These are phyloP conservation scores for Camponotus vicinus DNA, from an alignment of 1,140 invertebrate species.

Conservation along the genomic window DNA sequence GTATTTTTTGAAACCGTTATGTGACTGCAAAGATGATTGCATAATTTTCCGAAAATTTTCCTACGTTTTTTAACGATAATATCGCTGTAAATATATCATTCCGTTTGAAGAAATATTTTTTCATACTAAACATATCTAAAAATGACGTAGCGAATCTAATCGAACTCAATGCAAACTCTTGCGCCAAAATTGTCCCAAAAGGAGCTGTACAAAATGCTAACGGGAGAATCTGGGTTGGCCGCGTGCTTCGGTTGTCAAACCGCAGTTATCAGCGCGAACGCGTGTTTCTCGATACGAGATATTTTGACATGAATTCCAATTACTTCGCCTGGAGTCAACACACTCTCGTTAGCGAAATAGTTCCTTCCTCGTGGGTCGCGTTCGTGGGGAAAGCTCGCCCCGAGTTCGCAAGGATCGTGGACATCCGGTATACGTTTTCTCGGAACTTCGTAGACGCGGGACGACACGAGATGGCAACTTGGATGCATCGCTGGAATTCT, in stretches of 20 bases:
- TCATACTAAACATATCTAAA: not conserved
- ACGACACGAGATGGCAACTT: not conserved
- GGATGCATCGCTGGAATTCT: slow-evolving; percentile 60
- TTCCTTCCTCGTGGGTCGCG: slow-evolving; percentile 30
- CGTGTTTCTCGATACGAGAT: not conserved
- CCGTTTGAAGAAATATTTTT: not conserved
- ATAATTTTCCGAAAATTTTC: slow-evolving; percentile 7
- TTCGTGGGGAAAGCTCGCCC: slow-evolving; percentile 12
- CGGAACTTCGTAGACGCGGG: slow-evolving; percentile 42
- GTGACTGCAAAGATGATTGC: not conserved
- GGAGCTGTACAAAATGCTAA: not conserved
- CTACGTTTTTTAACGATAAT: not conserved
- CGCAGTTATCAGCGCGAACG: slow-evolving; percentile 23
- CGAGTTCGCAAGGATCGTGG: slow-evolving; percentile 38
- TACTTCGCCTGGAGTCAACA: slow-evolving; percentile 22
- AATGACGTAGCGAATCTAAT: too few species aligned
- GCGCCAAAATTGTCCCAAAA: not conserved
- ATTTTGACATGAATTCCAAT: slow-evolving; percentile 46
- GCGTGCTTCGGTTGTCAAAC: slow-evolving; percentile 24
- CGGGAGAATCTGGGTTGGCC: not conserved
- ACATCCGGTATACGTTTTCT: slow-evolving; percentile 33
- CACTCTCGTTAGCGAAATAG: slow-evolving; percentile 50
- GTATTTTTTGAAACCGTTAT: not conserved
- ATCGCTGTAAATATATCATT: not conserved
- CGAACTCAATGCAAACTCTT: not conserved